These are phyloP conservation scores for Drosophila borborema DNA, from an alignment of 2,888 invertebrate genomes.

Conservation along the genomic window DNA sequence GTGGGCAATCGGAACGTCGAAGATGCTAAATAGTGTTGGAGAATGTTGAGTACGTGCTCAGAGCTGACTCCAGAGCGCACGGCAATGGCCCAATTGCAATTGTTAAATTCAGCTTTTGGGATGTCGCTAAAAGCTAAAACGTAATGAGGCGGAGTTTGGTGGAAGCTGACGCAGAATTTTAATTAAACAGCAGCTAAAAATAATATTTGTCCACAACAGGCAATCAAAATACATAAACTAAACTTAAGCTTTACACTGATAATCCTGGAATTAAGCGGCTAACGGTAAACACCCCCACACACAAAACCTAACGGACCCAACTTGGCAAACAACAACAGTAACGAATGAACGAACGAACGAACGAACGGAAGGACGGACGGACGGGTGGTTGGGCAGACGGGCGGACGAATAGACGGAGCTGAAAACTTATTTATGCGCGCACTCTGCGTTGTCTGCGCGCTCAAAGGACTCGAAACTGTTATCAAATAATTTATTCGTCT, in stretches of 20 bases:
- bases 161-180: slow-evolving; percentile 30
- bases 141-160: slow-evolving; percentile 3
- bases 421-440: slow-evolving; percentile 72
- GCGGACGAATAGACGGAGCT: slow-evolving; percentile 29
- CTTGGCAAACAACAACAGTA: slow-evolving; percentile 38
- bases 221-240: slow-evolving; percentile 58
- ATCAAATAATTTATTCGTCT: slow-evolving; percentile 80
- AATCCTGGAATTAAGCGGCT: slow-evolving; percentile 65
- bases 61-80: slow-evolving; percentile 20
- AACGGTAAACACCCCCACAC: slow-evolving; percentile 56
- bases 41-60: slow-evolving; percentile 22
- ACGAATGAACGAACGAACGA: too few relatives aligned
- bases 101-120: slow-evolving; percentile 11
- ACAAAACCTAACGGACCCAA: slow-evolving; percentile 14
- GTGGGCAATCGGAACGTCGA: slow-evolving; percentile 30
- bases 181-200: slow-evolving; percentile 49
- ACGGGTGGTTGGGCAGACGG: not conserved
- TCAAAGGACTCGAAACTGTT: slow-evolving; percentile 60
- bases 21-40: slow-evolving; percentile 4
- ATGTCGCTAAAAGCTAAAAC: not conserved
- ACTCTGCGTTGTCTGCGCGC: slow-evolving; percentile 9
- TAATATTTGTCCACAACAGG: slow-evolving; percentile 62
- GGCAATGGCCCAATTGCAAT: slow-evolving; percentile 25
- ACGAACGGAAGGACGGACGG: slow-evolving; percentile 18
- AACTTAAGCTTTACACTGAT: slow-evolving; percentile 61